Conservation (phyloP, 2,113 vertebrate species). For the Carassius carassius region DNA sequence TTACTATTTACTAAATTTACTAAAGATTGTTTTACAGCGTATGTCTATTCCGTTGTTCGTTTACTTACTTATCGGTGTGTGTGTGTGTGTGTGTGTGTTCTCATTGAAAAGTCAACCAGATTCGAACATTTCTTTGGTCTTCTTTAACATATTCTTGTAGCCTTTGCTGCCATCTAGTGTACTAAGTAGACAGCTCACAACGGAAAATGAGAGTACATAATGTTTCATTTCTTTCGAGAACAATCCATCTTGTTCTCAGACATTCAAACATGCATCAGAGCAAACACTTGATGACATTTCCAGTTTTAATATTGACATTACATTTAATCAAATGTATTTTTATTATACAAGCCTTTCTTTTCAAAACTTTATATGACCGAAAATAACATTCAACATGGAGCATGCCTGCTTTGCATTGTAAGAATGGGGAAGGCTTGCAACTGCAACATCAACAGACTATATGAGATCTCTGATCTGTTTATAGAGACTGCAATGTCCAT, state of each 20-base stretch:
- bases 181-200: background rate
- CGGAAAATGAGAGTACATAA: background rate
- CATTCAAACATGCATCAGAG: conserved; percentile 11
- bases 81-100: background rate
- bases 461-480: conserved; percentile 45
- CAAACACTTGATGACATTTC: conserved; percentile 54
- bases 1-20: too few relatives aligned
- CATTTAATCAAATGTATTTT: conserved; percentile 73
- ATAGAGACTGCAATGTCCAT: conserved; percentile 59
- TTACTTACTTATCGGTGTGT: too few relatives aligned
- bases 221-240: background rate
- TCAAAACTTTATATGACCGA: conserved; percentile 72
- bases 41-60: background rate
- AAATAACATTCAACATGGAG: conserved; percentile 73
- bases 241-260: background rate
- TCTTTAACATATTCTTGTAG: background rate
- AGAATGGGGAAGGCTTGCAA: conserved; percentile 51
- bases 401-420: conserved; percentile 70
- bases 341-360: conserved; percentile 75
- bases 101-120: background rate
- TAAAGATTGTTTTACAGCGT: too few relatives aligned
- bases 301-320: conserved; percentile 77
- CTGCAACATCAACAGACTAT: conserved; percentile 61
- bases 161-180: conserved; percentile 25
- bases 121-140: background rate